Conservation (phyloP, 1,140 invertebrate species). For the Pteromalus puparum region DNA sequence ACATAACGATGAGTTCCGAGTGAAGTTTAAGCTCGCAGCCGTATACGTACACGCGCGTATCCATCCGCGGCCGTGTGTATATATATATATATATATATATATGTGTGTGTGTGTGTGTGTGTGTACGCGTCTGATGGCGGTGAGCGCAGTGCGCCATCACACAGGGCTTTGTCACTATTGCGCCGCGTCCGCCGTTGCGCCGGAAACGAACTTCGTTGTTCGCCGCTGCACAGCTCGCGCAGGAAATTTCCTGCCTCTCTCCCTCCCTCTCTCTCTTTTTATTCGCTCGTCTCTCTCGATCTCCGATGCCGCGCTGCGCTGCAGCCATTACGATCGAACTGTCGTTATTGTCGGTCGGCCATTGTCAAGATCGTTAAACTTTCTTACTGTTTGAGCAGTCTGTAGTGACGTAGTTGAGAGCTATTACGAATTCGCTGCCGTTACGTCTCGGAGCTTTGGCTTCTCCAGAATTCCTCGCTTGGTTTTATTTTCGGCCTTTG, state of each 20-base stretch:
- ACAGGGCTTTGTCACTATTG: conserved; percentile 43
- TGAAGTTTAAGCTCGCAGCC: conserved; percentile 39
- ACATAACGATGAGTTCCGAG: conserved; percentile 41
- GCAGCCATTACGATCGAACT: conserved; percentile 43
- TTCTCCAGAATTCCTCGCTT: no score
- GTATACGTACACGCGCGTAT: conserved; percentile 24
- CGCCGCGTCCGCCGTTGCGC: not conserved
- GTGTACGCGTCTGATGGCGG: not conserved
- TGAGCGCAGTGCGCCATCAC: conserved; percentile 24
- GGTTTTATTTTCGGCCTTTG: no score
- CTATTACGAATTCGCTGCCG: not conserved
- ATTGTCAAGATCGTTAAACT: conserved; percentile 49
- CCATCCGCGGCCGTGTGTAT: not conserved
- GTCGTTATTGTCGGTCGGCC: conserved; percentile 37
- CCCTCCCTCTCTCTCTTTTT: not conserved
- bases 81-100: not conserved
- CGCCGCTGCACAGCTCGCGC: conserved; percentile 28
- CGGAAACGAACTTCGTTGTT: conserved; percentile 47
- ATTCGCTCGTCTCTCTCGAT: not conserved
- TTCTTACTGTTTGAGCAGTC: conserved; percentile 43
- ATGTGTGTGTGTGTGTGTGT: not conserved
- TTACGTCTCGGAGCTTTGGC: not conserved
- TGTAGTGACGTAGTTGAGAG: not conserved
- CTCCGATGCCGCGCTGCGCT: not conserved
- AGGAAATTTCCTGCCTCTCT: conserved; percentile 49